These are phyloP conservation scores for Drosophila tristis DNA, from an alignment of 1,140 invertebrate species.

Conservation along the genomic window DNA sequence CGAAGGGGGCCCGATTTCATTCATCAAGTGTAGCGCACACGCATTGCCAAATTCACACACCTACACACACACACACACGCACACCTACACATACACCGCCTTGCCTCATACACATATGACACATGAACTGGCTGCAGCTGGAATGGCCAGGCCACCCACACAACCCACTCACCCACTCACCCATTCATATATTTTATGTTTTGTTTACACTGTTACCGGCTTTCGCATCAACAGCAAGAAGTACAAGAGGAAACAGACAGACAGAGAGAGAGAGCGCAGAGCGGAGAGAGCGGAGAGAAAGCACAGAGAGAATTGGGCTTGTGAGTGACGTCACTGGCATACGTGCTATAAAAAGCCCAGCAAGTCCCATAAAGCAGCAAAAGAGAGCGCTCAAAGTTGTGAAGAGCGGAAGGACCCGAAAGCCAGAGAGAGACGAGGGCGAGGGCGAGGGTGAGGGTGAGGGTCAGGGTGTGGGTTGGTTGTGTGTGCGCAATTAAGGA, in stretches of 20 bases:
- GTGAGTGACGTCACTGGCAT: conserved; percentile 44
- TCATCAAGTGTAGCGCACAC: conserved; percentile 57
- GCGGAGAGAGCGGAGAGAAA: too few relatives aligned
- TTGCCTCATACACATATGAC: neutral
- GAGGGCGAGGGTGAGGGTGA: neutral
- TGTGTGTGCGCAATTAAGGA: conserved; percentile 68
- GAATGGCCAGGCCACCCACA: conserved; percentile 3
- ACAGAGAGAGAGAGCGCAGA: too few relatives aligned
- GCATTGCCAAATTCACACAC: conserved; percentile 38
- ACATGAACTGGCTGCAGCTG: neutral
- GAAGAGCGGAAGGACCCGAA: neutral
- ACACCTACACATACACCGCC: conserved; percentile 7
- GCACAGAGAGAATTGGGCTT: neutral
- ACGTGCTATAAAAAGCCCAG: conserved; percentile 38
- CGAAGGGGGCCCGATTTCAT: conserved; percentile 42
- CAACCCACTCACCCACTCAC: conserved; percentile 58
- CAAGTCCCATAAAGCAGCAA: neutral
- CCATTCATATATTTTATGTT: conserved; percentile 75
- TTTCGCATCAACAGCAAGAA: conserved; percentile 47
- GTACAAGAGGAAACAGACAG: neutral
- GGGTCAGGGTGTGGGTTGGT: conserved; percentile 6
- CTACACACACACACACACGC: neutral
- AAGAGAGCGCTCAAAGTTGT: neutral
- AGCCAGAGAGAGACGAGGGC: neutral
- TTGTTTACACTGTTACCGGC: conserved; percentile 75